Base-by-base conservation (phyloP, 2,797 vertebrate genomes). In the Champsocephalus gunnari region DNA sequence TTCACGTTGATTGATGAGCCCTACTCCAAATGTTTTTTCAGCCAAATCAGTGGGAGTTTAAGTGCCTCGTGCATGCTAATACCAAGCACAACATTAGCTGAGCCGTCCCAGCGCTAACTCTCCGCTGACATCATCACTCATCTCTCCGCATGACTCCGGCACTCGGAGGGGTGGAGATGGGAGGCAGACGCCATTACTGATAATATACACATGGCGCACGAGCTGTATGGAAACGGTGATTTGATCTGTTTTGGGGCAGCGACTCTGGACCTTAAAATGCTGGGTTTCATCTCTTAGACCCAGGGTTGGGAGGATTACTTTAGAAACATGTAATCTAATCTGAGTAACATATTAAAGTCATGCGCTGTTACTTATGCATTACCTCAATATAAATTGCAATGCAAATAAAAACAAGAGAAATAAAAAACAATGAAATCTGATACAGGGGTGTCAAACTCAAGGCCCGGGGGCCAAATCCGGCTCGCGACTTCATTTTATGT, bases 1-100 rank as follows among this genome's bases (percentile, higher is more conserved):
- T 87, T 86, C 80, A 84, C 75, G 73, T 88, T 95, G 95, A 95
- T 95, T 94, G 95, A 95, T 95, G 95, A 93, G 88, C 88, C 77
- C 83, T 77, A 87, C 92, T 92, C 92, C 87, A 93, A 94, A 95
- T 93, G 93, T 95, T 94, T 94, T 93, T 90, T 90, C 81, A 88
- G 92, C 89, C 91, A 92, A 89, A 92, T 93, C 95, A 95, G 95
- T 94, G 93, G 95, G 95, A 94, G 95, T 93, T 93, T 88, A 93
- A 94, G 90, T 93, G 93, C 90, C 80, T 89, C 2, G 74, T 86
- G 92, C 91, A 95, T 94, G 89, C 93, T 95, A 95, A 95, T 95
- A 94, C 90, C 88, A 92, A 93, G 94, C 91, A 93, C 89, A 93
- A 94, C 93, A 94, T 94, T 93, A 94, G 88, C 88, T 17, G 75